These are phyloP conservation scores for Struthidea cinerea DNA, from an alignment of 2,113 vertebrate species.

Conservation along the genomic window DNA sequence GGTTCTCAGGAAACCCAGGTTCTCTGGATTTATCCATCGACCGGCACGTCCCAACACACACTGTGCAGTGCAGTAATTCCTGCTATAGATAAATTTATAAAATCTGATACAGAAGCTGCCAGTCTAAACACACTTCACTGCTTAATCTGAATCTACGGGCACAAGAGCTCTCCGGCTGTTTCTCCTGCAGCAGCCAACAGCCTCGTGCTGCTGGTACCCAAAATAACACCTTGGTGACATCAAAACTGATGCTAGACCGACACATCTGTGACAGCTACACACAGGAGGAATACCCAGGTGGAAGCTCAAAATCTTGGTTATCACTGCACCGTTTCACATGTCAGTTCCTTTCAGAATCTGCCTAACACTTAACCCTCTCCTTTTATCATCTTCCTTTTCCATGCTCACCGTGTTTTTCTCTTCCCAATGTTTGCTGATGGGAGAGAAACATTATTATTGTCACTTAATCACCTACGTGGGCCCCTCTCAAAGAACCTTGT, in stretches of 20 bases:
- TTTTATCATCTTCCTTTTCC: neutral
- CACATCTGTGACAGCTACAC: neutral
- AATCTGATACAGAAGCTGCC: neutral
- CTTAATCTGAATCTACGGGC: neutral
- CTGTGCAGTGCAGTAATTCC: neutral
- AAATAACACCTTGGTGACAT: neutral
- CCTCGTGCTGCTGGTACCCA: accelerated
- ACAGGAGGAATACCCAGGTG: neutral
- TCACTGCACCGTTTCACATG: neutral
- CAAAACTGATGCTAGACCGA: neutral
- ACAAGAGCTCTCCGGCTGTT: neutral
- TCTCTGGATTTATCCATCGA: neutral
- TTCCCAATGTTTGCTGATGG: neutral
- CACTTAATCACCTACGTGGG: accelerated
- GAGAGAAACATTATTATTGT: neutral
- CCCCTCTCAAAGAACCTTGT: accelerated
- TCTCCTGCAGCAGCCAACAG: neutral
- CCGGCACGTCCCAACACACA: accelerated
- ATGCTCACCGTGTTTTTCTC: neutral
- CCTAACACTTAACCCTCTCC: too few species aligned
- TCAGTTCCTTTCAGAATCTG: neutral
- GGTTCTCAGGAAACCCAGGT: neutral
- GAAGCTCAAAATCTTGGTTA: neutral
- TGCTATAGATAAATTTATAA: neutral
- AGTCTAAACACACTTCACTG: neutral